Conservation (phyloP, 2,797 vertebrate genomes). For the Phyllotis vaccarum region DNA sequence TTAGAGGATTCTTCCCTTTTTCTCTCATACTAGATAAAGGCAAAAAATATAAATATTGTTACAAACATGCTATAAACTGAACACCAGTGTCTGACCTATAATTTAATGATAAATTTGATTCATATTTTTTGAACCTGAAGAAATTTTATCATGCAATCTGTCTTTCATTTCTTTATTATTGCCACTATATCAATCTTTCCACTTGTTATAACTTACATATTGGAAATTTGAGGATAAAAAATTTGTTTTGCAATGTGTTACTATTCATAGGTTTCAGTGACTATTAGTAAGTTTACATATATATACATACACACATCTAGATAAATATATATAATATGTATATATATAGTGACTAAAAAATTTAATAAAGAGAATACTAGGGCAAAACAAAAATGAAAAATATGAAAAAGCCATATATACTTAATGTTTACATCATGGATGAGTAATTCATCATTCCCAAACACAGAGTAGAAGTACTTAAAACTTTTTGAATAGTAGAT, state of each 20-base stretch:
- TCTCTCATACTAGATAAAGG: not conserved
- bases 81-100: not conserved
- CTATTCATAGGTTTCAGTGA: not conserved
- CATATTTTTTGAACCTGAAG: not conserved
- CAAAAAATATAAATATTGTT: not conserved
- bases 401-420: not conserved
- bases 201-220: not conserved
- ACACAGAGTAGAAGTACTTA: not conserved
- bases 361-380: not conserved
- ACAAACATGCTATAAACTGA: not conserved
- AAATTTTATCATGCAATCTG: not conserved
- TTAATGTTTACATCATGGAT: not conserved
- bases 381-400: not conserved
- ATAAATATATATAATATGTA: constrained; percentile 18
- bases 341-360: not conserved
- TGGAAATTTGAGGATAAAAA: not conserved
- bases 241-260: not conserved
- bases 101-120: not conserved
- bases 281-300: too few species aligned
- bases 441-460: not conserved
- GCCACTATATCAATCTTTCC: not conserved
- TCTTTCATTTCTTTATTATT: not conserved
- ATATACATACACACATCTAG: too few species aligned
- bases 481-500: not conserved
- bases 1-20: not conserved